Evolutionary conservation across 1,140 invertebrate species (phyloP), one percentile per base, ranked within the genome.

Genomic region (Coenobita brevimanus): DNA sequence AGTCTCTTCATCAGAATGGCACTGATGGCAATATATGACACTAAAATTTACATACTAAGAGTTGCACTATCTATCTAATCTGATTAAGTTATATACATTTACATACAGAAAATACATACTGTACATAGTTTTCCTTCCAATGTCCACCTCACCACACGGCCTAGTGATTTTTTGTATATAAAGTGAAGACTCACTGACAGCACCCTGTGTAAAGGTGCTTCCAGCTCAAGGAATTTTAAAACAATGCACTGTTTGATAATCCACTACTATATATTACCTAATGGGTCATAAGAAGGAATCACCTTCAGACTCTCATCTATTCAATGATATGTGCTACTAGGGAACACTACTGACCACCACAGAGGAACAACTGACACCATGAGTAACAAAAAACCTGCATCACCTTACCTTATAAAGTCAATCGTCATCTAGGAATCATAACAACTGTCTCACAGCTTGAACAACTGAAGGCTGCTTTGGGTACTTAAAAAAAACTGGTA

Each of bases 21-120:
- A 87, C 84, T 87, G 84, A 87, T 87, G 84, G 84, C 62, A 87
- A 87, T 84, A 33, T 43, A 54, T 87, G 84, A 80, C 79, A 60
- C 84, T 87, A 87, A 87, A 87, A 87, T 87, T 87, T 87, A 87
- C 84, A 87, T 73, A 87, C 75, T 87, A 87, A 79, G 54, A 87
- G 62, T 73, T 75, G 79, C 43, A 50, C 84, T 87, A 87, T 62
- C 84, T 87, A 87, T 54, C 69, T 84, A 75, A 75, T 84, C 82
- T 87, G 84, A 87, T 67, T 87, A 87, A 60, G 50, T 87, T 87
- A 87, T 87, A 69, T 87, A 87, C 84, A 87, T 87, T 87, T 82
- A 82, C 76, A 87, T 81, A 87, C 84, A 81, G 24, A 87, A 87
- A 73, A 87, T 87, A 87, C 84, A 87, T 43, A 87, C 64, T 87